Evolutionary conservation across 2,888 invertebrate genomes (phyloP).

Genomic region (Rugalucina vietnamica): DNA sequence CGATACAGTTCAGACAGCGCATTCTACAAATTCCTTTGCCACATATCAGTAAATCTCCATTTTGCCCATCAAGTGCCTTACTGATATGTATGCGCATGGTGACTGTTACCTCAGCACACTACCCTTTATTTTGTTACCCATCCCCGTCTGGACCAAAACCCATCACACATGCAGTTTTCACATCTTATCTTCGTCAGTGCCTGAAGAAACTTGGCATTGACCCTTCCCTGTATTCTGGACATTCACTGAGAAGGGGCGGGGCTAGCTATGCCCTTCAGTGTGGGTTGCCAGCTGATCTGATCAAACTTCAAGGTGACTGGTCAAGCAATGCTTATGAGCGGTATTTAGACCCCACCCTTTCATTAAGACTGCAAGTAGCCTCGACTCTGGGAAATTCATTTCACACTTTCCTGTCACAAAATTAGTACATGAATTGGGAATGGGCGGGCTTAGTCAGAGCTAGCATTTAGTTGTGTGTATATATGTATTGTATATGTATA

Average conservation of each 20-base stretch:
- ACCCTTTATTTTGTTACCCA: neutral
- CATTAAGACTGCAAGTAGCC: neutral
- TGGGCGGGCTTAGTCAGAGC: too few species aligned
- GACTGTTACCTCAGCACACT: neutral
- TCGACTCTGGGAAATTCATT: neutral
- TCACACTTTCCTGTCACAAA: too few species aligned
- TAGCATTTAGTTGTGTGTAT: too few species aligned
- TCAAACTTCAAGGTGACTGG: slow-evolving; percentile 36
- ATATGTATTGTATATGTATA: too few species aligned
- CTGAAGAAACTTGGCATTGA: neutral
- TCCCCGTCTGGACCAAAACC: neutral
- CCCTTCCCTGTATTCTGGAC: slow-evolving; percentile 18
- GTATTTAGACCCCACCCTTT: slow-evolving; percentile 21
- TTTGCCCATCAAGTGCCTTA: slow-evolving; percentile 1
- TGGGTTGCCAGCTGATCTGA: slow-evolving; percentile 29
- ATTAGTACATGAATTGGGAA: too few species aligned
- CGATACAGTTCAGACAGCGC: neutral
- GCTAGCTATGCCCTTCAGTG: slow-evolving; percentile 35
- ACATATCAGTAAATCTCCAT: neutral
- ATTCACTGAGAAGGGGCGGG: slow-evolving; percentile 35
- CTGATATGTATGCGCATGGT: neutral
- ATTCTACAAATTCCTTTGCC: slow-evolving; percentile 18
- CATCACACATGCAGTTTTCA: neutral
- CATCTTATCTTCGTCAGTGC: neutral
- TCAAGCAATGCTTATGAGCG: slow-evolving; percentile 21